These are phyloP conservation scores for Pseudomugil tenellus DNA, from an alignment of 2,797 vertebrate species.

Conservation along the genomic window DNA sequence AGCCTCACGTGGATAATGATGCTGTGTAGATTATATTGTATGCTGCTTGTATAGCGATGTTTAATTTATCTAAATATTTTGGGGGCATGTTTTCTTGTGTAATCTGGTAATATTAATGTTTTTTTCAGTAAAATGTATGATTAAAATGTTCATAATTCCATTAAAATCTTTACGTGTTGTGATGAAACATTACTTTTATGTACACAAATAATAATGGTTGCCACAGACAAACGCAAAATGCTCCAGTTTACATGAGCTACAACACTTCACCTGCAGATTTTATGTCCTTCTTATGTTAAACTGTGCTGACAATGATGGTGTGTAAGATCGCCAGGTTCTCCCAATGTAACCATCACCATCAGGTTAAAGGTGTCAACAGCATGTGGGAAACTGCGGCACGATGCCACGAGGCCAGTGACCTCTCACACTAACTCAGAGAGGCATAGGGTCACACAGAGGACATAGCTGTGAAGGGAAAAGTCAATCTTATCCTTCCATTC, in stretches of 20 bases:
- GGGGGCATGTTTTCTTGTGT: neutral
- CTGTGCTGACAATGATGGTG: constrained; percentile 8
- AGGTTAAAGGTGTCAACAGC: constrained; percentile 46
- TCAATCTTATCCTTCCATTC: constrained; percentile 72
- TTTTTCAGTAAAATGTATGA: neutral
- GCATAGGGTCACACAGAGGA: constrained; percentile 69
- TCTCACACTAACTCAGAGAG: constrained; percentile 49
- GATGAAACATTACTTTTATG: neutral
- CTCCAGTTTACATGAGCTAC: neutral
- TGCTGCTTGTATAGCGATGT: neutral
- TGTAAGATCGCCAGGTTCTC: constrained; percentile 1
- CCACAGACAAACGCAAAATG: constrained; percentile 10
- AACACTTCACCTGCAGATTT: constrained; percentile 1
- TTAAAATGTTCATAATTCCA: constrained; percentile 15
- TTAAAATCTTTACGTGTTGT: constrained; percentile 10
- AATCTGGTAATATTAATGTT: neutral
- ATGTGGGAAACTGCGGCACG: constrained; percentile 17
- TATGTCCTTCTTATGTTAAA: constrained; percentile 1
- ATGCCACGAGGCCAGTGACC: constrained; percentile 66
- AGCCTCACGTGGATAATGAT: neutral
- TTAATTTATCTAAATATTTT: too few species aligned
- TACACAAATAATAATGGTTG: constrained; percentile 6
- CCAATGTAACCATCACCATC: constrained; percentile 21
- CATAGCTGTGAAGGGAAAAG: constrained; percentile 64
- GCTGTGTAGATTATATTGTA: neutral